Base-by-base conservation (phyloP, 2,797 vertebrate genomes). In the Hydrolagus colliei region DNA sequence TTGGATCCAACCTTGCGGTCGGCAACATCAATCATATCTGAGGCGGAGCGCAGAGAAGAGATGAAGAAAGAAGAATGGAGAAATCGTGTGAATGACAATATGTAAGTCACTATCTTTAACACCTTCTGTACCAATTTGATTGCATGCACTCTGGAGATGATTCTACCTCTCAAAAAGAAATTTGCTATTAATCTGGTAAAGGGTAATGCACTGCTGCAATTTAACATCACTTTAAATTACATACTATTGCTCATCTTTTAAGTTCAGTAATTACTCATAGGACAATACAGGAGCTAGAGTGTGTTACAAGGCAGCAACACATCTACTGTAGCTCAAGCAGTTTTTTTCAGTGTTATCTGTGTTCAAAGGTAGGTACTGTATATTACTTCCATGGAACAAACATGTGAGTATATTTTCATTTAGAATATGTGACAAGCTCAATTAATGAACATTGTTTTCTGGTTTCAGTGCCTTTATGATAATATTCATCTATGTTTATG, bases 1-100 rank as follows among this genome's bases (percentile, higher is more conserved):
- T 89, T 95, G 89, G 95, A 97, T 86, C 94, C 95, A 84, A 95
- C 92, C 1, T 86, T 95, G 88, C 87, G 90, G 86, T 90, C 94
- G 85, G 93, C 94, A 87, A 94, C 94, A 87, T 94, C 96, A 63
- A 91, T 94, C 87, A 87, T 86, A 52, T 90, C 93, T 63, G 86
- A 93, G 41, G 90, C 94, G 88, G 90, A 93, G 89, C 92, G 91
- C 87, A 92, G 91, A 91, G 89, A 91, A 82, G 89, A 92, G 74
- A 71, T 93, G 71, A 89, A 59, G 86, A 90, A 89, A 67, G 89
- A 91, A 14, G 89, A 95, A 87, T 89, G 89, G 91, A 88, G 85
- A 85, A 90, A 73, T 59, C 78, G 86, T 7, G 13, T 94, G 59
- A 91, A 93, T 87, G 91, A 93, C 85, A 88, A 92, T 4, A 85